Evolutionary conservation across 2,113 vertebrate species (phyloP).

Genomic region (Lepus timidus): DNA sequence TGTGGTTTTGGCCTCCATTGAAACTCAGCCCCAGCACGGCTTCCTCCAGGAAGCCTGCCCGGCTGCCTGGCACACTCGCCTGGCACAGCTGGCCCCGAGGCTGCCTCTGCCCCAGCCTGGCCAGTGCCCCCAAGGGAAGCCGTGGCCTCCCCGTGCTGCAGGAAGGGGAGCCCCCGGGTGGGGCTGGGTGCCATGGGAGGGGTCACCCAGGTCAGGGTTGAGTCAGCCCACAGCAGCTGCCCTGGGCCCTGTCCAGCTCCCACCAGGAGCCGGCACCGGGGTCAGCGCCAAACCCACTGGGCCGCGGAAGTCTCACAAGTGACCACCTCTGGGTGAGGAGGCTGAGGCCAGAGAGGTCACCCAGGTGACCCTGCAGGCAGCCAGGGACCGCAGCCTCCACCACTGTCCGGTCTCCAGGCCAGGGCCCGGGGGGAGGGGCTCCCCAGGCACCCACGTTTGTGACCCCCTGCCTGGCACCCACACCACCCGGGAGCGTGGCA

Average conservation of each 20-base stretch:
- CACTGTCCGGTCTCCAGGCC: not conserved
- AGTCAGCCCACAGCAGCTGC: not conserved
- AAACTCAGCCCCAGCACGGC: not conserved
- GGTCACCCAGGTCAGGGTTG: not conserved
- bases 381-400: not conserved
- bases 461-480: not conserved
- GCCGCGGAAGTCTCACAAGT: too few species aligned
- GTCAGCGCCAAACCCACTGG: not conserved
- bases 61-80: too few species aligned
- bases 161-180: not conserved
- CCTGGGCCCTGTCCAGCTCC: not conserved
- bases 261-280: not conserved
- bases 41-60: constrained; percentile 41
- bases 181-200: not conserved
- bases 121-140: not conserved
- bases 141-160: not conserved
- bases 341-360: not conserved
- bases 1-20: not conserved
- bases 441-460: not conserved
- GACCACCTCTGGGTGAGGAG: not conserved
- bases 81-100: too few species aligned
- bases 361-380: not conserved
- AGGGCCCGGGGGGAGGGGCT: not conserved
- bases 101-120: not conserved
- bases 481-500: not conserved